Evolutionary conservation across 2,113 vertebrate species (phyloP).

Genomic region (Rhipidura dahli): DNA sequence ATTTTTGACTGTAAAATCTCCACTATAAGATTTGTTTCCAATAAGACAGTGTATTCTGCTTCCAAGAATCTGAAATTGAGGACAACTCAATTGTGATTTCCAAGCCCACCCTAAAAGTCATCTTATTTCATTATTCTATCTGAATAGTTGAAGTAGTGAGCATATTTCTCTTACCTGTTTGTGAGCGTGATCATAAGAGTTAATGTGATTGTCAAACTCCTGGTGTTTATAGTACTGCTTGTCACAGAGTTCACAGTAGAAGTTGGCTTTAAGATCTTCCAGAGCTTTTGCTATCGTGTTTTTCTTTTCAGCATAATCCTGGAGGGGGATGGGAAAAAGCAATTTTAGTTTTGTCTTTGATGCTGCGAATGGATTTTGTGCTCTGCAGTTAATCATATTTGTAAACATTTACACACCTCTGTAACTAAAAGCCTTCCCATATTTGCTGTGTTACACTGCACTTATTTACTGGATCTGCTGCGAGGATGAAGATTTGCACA

Average conservation of each 20-base stretch:
- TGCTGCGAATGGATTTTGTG: not conserved
- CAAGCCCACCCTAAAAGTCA: not conserved
- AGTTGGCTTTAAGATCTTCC: conserved; percentile 87
- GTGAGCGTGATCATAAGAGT: conserved; percentile 97
- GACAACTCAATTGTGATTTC: not conserved
- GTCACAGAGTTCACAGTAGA: conserved; percentile 96
- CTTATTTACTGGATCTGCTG: not conserved
- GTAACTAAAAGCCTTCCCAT: not conserved
- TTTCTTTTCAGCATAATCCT: conserved; percentile 86
- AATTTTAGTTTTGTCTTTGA: conserved; percentile 47
- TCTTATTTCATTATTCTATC: not conserved
- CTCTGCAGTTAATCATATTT: conserved; percentile 44
- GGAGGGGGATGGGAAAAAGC: conserved; percentile 31
- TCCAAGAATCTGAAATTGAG: not conserved
- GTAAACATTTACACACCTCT: conserved; percentile 48
- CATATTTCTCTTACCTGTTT: conserved; percentile 85
- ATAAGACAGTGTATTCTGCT: not conserved
- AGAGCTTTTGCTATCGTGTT: conserved; percentile 82
- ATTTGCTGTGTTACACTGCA: not conserved
- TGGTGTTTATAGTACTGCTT: conserved; percentile 97
- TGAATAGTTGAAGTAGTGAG: not conserved
- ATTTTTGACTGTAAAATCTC: not conserved
- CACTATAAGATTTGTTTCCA: rapidly evolving
- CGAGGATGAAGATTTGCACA: not conserved
- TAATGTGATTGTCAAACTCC: conserved; percentile 98